Evolutionary conservation across 2,113 vertebrate species (phyloP), one percentile per base, ranked within the genome.

Genomic region (Toxotes jaculatrix): DNA sequence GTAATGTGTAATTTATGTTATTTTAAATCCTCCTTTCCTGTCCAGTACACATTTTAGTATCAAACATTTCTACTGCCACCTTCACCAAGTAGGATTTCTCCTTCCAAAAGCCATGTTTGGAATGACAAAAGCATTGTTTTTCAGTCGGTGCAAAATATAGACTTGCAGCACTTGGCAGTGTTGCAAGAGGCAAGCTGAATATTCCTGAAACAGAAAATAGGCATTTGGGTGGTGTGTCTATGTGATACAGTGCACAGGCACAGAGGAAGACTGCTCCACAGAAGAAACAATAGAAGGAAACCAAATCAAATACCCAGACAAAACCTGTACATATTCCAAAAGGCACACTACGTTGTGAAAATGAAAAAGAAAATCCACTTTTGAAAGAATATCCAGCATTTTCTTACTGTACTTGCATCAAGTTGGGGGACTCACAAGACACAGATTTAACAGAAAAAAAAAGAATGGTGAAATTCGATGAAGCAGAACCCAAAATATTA

Each of bases 121-220:
- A 82, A 84, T 71, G 64, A 59, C 7, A 38, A 60, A 59, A 23
- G 4, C 42, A 69, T 59, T 84, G 71, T 84, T 83, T 80, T 81
- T 79, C 10, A 32, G 49, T 62, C 36, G 1, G 57, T 53, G 59
- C 47, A 79, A 88, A 88, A 82, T 77, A 74, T 77, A 70, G 69
- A 70, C 59, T 78, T 43, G 59, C 57, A 76, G 73, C 23, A 45
- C 75, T 76, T 87, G 89, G 82, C 84, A 78, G 67, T 64, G 71
- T 23, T 76, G 47, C 56, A 82, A 83, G 40, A 77, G 66, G 76
- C 47, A 34, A 67, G 12, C 32, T 17, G 77, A 83, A 70, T 42
- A 86, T 85, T 74, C 61, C 62, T 69, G 75, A 80, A 77, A 87
- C 56, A 62, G 77, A 88, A 83, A 80, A 79, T 47, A 81, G 56